Evolutionary conservation across 2,113 vertebrate species (phyloP).

Genomic region (Takifugu bimaculatus): DNA sequence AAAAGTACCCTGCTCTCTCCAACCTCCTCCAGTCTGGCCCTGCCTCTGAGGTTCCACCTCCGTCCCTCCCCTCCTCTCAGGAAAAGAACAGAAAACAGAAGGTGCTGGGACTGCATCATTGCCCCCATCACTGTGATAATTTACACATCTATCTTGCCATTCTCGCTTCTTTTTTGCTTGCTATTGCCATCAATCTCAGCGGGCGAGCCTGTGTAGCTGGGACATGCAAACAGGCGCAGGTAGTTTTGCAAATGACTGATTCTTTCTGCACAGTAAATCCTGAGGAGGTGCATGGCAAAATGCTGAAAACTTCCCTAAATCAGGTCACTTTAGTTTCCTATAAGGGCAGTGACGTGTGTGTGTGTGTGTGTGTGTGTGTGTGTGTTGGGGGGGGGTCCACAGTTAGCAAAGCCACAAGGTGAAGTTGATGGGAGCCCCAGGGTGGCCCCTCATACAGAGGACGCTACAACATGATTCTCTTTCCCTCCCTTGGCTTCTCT

Average conservation of each 20-base stretch:
- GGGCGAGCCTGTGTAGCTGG: conserved; percentile 80
- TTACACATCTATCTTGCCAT: conserved; percentile 99
- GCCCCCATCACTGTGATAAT: conserved; percentile 99
- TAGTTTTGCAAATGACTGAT: conserved; percentile 56
- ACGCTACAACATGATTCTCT: conserved; percentile 8
- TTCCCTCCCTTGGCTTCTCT: conserved; percentile 20
- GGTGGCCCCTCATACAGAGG: conserved; percentile 22
- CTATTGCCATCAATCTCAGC: conserved; percentile 95
- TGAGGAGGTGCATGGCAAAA: conserved; percentile 18
- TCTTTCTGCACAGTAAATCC: conserved; percentile 1
- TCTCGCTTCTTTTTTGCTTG: conserved; percentile 89
- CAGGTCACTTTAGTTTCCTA: conserved; percentile 37
- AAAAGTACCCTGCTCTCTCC: conserved; percentile 72
- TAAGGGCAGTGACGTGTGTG: conserved; percentile 8
- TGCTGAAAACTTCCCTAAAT: conserved; percentile 33
- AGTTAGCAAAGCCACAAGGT: conserved; percentile 15
- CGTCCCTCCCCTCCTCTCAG: conserved; percentile 62
- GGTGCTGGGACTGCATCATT: conserved; percentile 99
- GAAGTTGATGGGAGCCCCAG: conserved; percentile 14
- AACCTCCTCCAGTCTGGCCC: conserved; percentile 22
- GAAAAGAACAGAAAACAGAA: conserved; percentile 89
- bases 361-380: too few relatives aligned
- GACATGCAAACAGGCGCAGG: conserved; percentile 65
- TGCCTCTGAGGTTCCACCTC: conserved; percentile 48
- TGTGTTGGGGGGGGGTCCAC: neutral